Base-by-base conservation (phyloP, 2,113 vertebrate genomes). In the Myotis lucifugus region DNA sequence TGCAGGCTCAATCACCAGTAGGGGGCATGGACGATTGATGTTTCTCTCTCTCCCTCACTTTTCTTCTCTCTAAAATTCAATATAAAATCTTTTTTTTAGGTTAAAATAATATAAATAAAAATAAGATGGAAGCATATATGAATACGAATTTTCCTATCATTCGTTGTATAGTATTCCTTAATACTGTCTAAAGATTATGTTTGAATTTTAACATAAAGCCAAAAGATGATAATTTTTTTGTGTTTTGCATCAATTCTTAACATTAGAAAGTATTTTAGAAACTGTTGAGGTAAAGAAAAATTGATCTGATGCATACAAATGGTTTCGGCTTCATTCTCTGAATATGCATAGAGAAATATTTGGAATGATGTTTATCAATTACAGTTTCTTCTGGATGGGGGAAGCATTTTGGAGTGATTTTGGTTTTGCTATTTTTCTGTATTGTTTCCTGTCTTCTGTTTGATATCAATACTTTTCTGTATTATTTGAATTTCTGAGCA, bases 171-270 rank as follows among this genome's bases (percentile, higher is more conserved):
- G 21, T 92, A 70, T 59, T 5, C 4, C 42, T 67, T 86, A 89
- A 67, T 52, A 40, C 3, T 50, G 1, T 66, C 42, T 90, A 61
- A 59, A 82, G 92, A 40, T 70, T 66, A 34, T 37, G 14, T 89
- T 90, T 88, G 25, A 93, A 79, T 25, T 90, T 93, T 87, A 48
- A 12, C 13, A 50, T 69, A 79, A 92, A 72, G 17, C 37, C 64
- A 88, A 81, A 89, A 66, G 25, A 73, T 50, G 19, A 73, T 48
- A 70, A n/a, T 21, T 6, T 87, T 92, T 66, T 34, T 23, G 6
- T 64, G 7, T 76, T 79, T 79, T 85, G 85, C 15, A 29, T 72
- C 37, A 67, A 6, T 89, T 88, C 23, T 83, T 87, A 50, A 78
- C 18, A 17, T 67, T 50, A 25, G 1, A 74, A 88, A 59, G 10